A percentile compares a stretch with the other conserved stretches of the same genome.
Evolutionary conservation across 23 tunicate genomes (phyloP).

Genomic region (Trididemnum clinides): DNA sequence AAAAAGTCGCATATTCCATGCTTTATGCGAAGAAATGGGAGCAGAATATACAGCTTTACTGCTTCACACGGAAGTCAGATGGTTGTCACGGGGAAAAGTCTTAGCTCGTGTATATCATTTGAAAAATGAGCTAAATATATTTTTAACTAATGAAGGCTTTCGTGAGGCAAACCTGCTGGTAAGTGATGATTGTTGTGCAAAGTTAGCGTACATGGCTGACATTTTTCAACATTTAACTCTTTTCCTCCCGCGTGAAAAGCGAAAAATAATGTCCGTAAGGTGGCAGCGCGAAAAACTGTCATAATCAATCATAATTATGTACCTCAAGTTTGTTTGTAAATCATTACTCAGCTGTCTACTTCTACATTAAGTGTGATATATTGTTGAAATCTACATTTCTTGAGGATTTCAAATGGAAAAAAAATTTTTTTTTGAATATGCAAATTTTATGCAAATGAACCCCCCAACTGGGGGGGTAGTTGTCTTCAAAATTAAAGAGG

Average conservation of each 20-base stretch:
- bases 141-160: slow-evolving; percentile 8
- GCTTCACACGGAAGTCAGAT: slow-evolving; percentile 20
- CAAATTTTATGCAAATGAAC: too few species aligned
- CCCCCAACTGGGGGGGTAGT: too few species aligned
- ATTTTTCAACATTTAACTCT: slow-evolving; percentile 30
- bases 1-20: slow-evolving; percentile 32
- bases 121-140: slow-evolving; percentile 12
- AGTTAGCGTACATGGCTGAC: slow-evolving; percentile 54
- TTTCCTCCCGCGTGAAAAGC: slow-evolving; percentile 3
- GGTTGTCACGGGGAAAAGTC: slow-evolving; percentile 35
- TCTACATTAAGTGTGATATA: too few species aligned
- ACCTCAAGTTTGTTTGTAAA: too few species aligned
- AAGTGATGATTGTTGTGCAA: slow-evolving; percentile 51
- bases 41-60: slow-evolving; percentile 22
- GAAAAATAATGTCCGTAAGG: too few species aligned
- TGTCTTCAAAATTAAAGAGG: too few species aligned
- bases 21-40: slow-evolving; percentile 45
- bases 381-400: too few species aligned
- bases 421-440: too few species aligned
- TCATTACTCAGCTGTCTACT: too few species aligned
- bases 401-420: too few species aligned
- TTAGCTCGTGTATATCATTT: slow-evolving; percentile 30
- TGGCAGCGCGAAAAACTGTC: too few species aligned
- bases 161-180: slow-evolving; percentile 13
- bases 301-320: too few species aligned